Base-by-base conservation (phyloP, 2,888 invertebrate species). In the Hanleya hanleyi region DNA sequence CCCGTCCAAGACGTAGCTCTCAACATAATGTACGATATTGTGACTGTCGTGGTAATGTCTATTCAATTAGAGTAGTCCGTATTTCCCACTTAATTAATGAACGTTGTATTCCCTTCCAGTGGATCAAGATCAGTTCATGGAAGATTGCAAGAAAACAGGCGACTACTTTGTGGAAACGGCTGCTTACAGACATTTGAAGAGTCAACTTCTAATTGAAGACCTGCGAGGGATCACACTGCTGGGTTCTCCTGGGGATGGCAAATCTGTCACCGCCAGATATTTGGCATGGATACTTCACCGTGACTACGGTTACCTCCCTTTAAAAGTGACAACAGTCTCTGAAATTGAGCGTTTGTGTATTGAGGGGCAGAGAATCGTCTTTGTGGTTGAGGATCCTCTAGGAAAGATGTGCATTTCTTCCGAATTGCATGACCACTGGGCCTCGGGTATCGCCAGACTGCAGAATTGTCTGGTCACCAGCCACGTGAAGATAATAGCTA, bases 161-260 rank as follows among this genome's bases (percentile, higher is more conserved):
- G 57, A 57, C 12, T 57, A 57, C 9, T 57, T 57, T 57, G 57
- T 57, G 15, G 57, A 57, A 32, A 57, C 57, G 26, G 15, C 57
- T 3, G 26, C 57, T 18, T 57, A 57, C 57, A 18, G 9, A 26
- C 4, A 12, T 2, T 57, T 57, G 18, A 32, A 4, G 2, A 57
- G 29, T 15, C 57, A 22, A 29, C 57, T 57, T 4, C 15, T 4
- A 26, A 18, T 29, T 32, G 26, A 57, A 15, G 57, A 57, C 57
- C 22, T 32, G 15, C 57, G 29, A 2, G 57, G 57, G 22, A 32
- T 57, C 15, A 57, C 57, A 4, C 22, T 57, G 29, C 22, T 32
- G 15, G 57, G 57, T 57, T 2, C 26, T 22, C 29, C 57, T 22
- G 57, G 57, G 32, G 26, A 18, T 2, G 57, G 57, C 4, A 57